Evolutionary conservation across 2,888 invertebrate species (phyloP).

Genomic region (Alentia gelatinosa): DNA sequence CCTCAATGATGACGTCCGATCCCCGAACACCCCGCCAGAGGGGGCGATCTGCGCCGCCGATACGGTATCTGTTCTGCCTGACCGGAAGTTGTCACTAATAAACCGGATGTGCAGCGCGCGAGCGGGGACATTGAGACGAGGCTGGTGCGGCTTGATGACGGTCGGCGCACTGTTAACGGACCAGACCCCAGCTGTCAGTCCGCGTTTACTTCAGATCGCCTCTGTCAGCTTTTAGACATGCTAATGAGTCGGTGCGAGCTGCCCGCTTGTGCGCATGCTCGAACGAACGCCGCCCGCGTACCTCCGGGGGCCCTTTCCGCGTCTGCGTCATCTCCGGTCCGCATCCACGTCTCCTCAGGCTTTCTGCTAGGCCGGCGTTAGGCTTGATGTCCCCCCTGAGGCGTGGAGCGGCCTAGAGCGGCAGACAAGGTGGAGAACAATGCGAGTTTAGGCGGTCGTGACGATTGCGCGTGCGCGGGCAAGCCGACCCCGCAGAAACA

Average conservation of each 20-base stretch:
- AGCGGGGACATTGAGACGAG: neutral
- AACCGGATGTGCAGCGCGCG: no score
- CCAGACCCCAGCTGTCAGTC: neutral
- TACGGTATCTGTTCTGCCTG: constrained; percentile 41
- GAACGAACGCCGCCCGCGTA: no score
- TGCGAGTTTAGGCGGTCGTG: neutral
- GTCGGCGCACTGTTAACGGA: neutral
- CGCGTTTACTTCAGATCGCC: neutral
- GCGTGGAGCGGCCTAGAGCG: neutral
- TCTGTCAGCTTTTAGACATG: constrained; percentile 3
- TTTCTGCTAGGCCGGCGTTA: neutral
- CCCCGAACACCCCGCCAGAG: neutral
- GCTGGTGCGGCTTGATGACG: neutral
- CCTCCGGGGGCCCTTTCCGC: neutral
- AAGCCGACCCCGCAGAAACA: neutral
- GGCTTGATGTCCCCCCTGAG: neutral
- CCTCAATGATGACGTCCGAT: neutral
- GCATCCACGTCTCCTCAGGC: neutral
- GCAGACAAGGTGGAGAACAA: neutral
- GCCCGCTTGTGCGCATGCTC: no score
- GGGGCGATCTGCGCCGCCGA: neutral
- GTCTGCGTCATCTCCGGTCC: neutral
- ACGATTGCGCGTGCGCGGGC: neutral
- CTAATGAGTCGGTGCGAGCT: constrained; percentile 31
- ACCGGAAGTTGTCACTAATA: constrained; percentile 17